These are phyloP conservation scores for Anagyrus pseudococci DNA, from an alignment of 2,888 invertebrate species.

Conservation along the genomic window DNA sequence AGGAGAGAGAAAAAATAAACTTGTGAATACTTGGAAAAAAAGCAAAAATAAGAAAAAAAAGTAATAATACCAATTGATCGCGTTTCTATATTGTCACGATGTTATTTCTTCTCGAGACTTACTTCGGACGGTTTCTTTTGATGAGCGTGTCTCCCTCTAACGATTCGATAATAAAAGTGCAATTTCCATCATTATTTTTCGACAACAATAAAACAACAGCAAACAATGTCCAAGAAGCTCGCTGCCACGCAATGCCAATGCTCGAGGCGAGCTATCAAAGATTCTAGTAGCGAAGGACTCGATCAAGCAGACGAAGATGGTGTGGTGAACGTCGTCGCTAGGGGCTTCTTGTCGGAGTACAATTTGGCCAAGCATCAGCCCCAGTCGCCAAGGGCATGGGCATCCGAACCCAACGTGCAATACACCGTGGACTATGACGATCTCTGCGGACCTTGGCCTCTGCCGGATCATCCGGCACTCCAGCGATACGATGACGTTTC, in stretches of 20 bases:
- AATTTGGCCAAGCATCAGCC: slow-evolving; percentile 29
- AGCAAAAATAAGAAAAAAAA: not conserved
- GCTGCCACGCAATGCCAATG: slow-evolving; percentile 31
- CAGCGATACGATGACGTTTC: slow-evolving; percentile 26
- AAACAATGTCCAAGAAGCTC: slow-evolving; percentile 22
- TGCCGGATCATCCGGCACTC: slow-evolving; percentile 42
- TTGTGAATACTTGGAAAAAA: slow-evolving; percentile 47
- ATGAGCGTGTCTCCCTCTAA: slow-evolving; percentile 23
- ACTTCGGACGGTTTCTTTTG: slow-evolving; percentile 30
- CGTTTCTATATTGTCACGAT: slow-evolving; percentile 25
- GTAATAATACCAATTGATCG: slow-evolving; percentile 17
- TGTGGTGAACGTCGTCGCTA: slow-evolving; percentile 20
- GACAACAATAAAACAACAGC: slow-evolving; percentile 2
- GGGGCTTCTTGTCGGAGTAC: slow-evolving; percentile 28
- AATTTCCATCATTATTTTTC: slow-evolving; percentile 28
- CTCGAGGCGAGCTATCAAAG: slow-evolving; percentile 28
- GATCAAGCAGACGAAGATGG: slow-evolving; percentile 5
- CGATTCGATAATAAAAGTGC: slow-evolving; percentile 25
- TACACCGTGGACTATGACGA: slow-evolving; percentile 48
- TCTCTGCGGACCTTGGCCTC: slow-evolving; percentile 49
- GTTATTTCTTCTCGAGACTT: slow-evolving; percentile 31
- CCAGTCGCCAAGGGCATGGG: slow-evolving; percentile 17
- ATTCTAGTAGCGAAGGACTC: slow-evolving; percentile 31
- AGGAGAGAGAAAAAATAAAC: slow-evolving; percentile 46
- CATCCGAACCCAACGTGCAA: slow-evolving; percentile 44